These are phyloP conservation scores for Oryzaephilus surinamensis DNA, from an alignment of 1,140 invertebrate genomes.

Conservation along the genomic window DNA sequence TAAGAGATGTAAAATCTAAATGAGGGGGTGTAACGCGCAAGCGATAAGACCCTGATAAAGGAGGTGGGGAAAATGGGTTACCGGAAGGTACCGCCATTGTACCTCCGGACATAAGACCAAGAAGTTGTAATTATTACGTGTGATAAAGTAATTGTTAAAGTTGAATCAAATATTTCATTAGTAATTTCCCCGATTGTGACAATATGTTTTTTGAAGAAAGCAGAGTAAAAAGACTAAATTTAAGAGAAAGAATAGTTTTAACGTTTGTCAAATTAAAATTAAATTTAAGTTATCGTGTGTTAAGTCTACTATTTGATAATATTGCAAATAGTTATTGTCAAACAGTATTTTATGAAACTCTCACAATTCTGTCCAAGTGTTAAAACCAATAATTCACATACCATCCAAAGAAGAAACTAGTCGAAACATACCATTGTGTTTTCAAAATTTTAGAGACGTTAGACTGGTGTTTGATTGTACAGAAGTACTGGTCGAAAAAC, in stretches of 20 bases:
- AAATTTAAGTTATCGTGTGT: slow-evolving; percentile 5
- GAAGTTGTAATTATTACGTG: too few relatives aligned
- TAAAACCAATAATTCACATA: slow-evolving; percentile 1
- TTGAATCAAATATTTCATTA: too few relatives aligned
- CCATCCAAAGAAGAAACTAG: slow-evolving; percentile 1
- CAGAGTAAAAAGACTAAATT: not conserved
- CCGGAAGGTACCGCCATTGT: too few relatives aligned
- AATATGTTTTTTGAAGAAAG: too few relatives aligned
- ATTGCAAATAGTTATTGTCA: slow-evolving; percentile 1
- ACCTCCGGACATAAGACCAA: too few relatives aligned
- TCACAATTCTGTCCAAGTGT: not conserved
- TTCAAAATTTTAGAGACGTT: slow-evolving; percentile 6
- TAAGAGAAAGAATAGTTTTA: slow-evolving; percentile 3
- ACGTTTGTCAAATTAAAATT: slow-evolving; percentile 9
- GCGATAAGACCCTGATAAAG: too few relatives aligned
- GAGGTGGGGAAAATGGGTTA: too few relatives aligned
- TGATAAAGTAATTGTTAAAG: too few relatives aligned
- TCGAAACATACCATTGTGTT: slow-evolving; percentile 8
- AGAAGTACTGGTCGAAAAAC: slow-evolving; percentile 6
- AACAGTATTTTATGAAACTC: slow-evolving; percentile 1
- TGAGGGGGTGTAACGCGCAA: too few relatives aligned
- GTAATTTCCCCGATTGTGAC: too few relatives aligned
- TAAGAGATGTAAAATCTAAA: too few relatives aligned
- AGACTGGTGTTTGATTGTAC: slow-evolving; percentile 10
- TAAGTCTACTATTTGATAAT: slow-evolving; percentile 1